phyloP scores from a whole-genome alignment of 2,113 vertebrate genomes.

The Pseudorhombus dupliciocellatus region DNA sequence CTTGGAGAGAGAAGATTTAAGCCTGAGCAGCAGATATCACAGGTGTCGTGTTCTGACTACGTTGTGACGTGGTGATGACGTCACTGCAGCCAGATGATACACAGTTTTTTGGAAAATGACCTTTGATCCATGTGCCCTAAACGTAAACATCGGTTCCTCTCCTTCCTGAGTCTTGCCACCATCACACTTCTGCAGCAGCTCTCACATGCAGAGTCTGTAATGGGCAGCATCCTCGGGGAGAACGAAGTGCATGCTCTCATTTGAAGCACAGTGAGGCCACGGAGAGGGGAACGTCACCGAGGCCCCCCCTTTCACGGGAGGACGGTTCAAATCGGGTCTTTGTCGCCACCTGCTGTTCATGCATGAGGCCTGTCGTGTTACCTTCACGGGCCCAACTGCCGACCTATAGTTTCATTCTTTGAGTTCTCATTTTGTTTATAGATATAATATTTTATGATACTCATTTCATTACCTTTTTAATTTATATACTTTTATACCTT shows the following conservation, averaged over 20 bases:
- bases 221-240: constrained; percentile 36
- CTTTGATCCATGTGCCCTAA: too few relatives aligned
- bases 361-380: background rate
- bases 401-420: background rate
- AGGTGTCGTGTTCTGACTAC: background rate
- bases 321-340: constrained; percentile 21
- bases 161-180: too few relatives aligned
- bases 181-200: too few relatives aligned
- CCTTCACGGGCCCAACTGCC: background rate
- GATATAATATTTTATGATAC: too few relatives aligned
- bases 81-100: background rate
- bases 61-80: background rate
- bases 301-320: constrained; percentile 22
- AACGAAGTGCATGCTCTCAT: constrained; percentile 52
- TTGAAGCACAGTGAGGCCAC: constrained; percentile 55
- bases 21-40: background rate
- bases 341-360: constrained; percentile 62
- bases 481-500: too few relatives aligned
- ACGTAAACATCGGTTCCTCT: too few relatives aligned
- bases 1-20: background rate
- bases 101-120: too few relatives aligned
- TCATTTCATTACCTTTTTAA: too few relatives aligned
- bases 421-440: too few relatives aligned
- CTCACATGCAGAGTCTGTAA: background rate
- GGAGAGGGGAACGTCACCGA: constrained; percentile 19